phyloP scores from a whole-genome alignment of 1,140 invertebrate genomes.

The Drosophila yakuba region DNA sequence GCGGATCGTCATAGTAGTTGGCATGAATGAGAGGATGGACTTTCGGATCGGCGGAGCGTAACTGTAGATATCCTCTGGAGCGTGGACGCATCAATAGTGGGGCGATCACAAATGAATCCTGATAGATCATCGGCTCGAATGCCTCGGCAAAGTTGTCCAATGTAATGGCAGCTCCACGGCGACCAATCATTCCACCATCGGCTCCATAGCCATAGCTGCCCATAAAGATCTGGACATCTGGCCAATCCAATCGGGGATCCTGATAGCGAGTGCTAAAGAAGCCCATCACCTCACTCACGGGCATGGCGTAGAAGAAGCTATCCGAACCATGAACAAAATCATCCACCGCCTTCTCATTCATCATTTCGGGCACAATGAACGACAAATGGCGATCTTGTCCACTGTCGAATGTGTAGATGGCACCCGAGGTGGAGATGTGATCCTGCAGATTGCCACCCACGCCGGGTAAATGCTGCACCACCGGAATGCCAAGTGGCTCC shows the following conservation, averaged over 20 bases:
- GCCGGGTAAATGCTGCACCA: constrained; percentile 87
- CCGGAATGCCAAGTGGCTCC: constrained; percentile 85
- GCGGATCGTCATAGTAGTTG: constrained; percentile 90
- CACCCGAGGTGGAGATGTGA: constrained; percentile 89
- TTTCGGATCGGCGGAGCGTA: constrained; percentile 88
- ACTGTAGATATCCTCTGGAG: constrained; percentile 89
- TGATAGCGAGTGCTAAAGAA: constrained; percentile 91
- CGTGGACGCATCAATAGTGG: constrained; percentile 89
- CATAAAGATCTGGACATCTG: constrained; percentile 92
- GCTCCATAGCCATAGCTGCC: constrained; percentile 89
- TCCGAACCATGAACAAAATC: constrained; percentile 86
- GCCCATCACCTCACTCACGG: constrained; percentile 90
- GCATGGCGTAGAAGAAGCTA: constrained; percentile 88
- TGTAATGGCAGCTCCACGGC: constrained; percentile 88
- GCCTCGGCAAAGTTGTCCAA: constrained; percentile 89
- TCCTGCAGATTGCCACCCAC: constrained; percentile 93
- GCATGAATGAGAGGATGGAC: constrained; percentile 92
- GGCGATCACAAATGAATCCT: constrained; percentile 88
- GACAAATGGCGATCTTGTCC: constrained; percentile 85
- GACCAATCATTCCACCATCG: constrained; percentile 90
- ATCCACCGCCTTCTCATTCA: constrained; percentile 86
- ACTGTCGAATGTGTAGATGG: constrained; percentile 86
- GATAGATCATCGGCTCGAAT: constrained; percentile 89
- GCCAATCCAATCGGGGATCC: constrained; percentile 88
- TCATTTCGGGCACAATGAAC: constrained; percentile 87